Base-by-base conservation (phyloP, 2,113 vertebrate species). In the Cyprinus carpio region DNA sequence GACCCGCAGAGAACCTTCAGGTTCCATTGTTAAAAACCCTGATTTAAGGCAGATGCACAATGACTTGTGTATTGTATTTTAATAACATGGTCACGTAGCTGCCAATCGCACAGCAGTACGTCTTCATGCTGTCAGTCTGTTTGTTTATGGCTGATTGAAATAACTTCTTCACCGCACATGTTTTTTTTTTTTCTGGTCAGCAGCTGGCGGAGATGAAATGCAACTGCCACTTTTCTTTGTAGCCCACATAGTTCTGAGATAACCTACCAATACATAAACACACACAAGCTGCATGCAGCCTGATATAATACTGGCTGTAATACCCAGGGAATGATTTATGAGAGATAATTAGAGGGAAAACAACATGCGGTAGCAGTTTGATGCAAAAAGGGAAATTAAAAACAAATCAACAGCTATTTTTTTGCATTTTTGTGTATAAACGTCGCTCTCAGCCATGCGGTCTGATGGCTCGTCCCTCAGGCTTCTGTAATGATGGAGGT, bases 381-480 rank as follows among this genome's bases (percentile, higher is more conserved):
- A 65, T 3, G 34, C 37, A 40, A 81, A 81, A 80, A 64, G 25
- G 62, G 27, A 67, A 27, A 49, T 49, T 29, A 81, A 81, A 67
- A 81, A 15, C n/a, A 71, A 80, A 80, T 80, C 49, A 71, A 23
- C 75, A 43, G 64, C 43, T 72, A 23, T 67, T 85, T 74, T 72
- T 56, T 7, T 15, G 11, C 11, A 1, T 56, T 60, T 46, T 58
- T 51, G 13, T 29, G 15, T 7, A 2, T 69, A 40, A 40, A n/a
- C 25, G n/a, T 60, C n/a, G 29, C 75, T 25, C 23, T 54, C 37
- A 49, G 54, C 31, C 2, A 20, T 31, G 77, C 29, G 11, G 40
- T 37, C 75, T 84, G 82, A 84, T 56, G 76, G 67, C 18, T 78
- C 15, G 23, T 87, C 82, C 77, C 86, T 27, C 65, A 87, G 67